Conservation (phyloP, 2,113 vertebrate species). For the Carassius auratus region DNA sequence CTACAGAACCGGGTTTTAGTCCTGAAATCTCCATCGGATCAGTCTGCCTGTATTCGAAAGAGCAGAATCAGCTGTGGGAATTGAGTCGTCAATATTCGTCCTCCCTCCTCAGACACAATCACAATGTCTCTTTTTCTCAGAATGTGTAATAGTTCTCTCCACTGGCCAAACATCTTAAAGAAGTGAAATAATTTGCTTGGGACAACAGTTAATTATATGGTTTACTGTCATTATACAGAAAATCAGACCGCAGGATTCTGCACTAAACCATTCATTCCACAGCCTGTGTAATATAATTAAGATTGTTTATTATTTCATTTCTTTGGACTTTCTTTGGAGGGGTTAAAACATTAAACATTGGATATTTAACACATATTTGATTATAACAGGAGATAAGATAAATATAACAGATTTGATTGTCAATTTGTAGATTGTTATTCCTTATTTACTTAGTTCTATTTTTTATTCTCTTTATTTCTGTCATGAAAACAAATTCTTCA, state of each 20-base stretch:
- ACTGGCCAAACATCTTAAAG: background rate
- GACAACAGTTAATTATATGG: too few relatives aligned
- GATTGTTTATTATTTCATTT: background rate
- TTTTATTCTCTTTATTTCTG: too few relatives aligned
- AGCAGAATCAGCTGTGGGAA: background rate
- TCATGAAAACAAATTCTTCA: too few relatives aligned
- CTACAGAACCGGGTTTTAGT: slow-evolving; percentile 3
- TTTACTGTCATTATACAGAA: too few relatives aligned
- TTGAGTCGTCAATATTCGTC: background rate
- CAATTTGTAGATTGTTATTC: too few relatives aligned
- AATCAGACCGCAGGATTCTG: too few relatives aligned
- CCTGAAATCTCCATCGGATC: background rate
- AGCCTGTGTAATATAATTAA: background rate
- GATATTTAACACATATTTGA: too few relatives aligned
- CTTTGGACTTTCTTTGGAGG: background rate
- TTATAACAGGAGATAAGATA: too few relatives aligned
- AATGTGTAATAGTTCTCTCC: background rate
- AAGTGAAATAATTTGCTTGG: too few relatives aligned
- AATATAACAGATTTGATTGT: too few relatives aligned
- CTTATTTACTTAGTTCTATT: too few relatives aligned
- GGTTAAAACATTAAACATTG: too few relatives aligned
- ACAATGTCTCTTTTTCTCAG: background rate
- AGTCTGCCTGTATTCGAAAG: background rate
- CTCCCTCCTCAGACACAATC: background rate
- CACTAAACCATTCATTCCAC: background rate